phyloP scores from a whole-genome alignment of 1,140 invertebrate genomes.

The Drosophila takahashii region DNA sequence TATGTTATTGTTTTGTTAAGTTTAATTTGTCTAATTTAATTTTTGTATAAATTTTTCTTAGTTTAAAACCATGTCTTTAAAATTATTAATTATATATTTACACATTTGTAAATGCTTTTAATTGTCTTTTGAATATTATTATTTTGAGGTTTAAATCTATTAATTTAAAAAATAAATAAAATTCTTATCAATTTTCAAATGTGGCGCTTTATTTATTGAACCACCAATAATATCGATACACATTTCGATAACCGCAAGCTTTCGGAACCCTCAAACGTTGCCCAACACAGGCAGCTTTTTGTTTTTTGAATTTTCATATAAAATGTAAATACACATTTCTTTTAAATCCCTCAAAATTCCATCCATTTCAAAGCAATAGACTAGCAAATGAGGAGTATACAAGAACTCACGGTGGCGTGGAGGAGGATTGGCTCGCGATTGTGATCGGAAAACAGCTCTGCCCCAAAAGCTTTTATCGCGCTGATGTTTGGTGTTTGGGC shows the following conservation, averaged over 20 bases:
- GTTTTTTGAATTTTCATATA: not conserved
- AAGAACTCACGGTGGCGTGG: not conserved
- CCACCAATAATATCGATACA: not conserved
- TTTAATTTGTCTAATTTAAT: no score
- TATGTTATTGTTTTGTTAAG: no score
- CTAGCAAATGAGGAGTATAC: not conserved
- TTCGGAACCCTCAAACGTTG: not conserved
- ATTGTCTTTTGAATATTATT: no score
- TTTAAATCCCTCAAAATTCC: not conserved
- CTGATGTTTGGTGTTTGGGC: not conserved
- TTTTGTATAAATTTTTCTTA: no score
- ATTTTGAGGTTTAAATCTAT: no score
- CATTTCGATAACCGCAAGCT: not conserved
- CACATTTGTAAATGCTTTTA: no score
- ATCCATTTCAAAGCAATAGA: not conserved
- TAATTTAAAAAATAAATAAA: no score
- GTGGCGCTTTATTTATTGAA: not conserved
- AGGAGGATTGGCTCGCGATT: not conserved
- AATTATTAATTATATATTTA: no score
- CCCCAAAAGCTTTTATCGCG: conserved; percentile 26
- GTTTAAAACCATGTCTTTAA: no score
- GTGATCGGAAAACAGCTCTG: conserved; percentile 32
- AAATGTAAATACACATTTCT: not conserved
- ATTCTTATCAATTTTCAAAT: not conserved
- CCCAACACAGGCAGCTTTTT: not conserved